phyloP scores from a whole-genome alignment of 2,888 invertebrate genomes.

The Myathropa florea region DNA sequence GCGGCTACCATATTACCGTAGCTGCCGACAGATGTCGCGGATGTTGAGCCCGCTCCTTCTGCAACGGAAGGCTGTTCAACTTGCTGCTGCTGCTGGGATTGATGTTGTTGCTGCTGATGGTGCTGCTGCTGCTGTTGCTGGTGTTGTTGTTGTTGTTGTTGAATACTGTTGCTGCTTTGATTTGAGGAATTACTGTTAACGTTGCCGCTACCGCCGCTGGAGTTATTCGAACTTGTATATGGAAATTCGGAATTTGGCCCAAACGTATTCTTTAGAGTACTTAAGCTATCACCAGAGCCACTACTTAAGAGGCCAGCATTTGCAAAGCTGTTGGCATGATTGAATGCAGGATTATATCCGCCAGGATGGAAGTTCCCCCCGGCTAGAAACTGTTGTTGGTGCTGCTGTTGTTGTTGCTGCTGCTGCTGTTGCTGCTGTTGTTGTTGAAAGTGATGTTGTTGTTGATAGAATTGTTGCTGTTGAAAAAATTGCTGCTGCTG shows the following conservation, averaged over 20 bases:
- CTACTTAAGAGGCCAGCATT: slow-evolving; percentile 48
- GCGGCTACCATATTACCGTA: slow-evolving; percentile 79
- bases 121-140: slow-evolving; percentile 41
- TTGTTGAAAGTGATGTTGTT: slow-evolving; percentile 75
- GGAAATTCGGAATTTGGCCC: slow-evolving; percentile 80
- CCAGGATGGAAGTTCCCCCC: slow-evolving; percentile 67
- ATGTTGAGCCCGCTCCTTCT: slow-evolving; percentile 69
- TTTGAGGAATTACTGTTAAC: slow-evolving; percentile 58
- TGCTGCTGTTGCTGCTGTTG: slow-evolving; percentile 68
- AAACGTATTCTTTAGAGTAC: slow-evolving; percentile 79
- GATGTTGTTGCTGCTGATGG: slow-evolving; percentile 61
- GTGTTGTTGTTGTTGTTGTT: slow-evolving; percentile 42
- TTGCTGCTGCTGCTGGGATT: slow-evolving; percentile 69
- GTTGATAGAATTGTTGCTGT: slow-evolving; percentile 74
- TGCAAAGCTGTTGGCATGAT: slow-evolving; percentile 53
- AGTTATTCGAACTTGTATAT: slow-evolving; percentile 50
- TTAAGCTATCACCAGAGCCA: slow-evolving; percentile 77
- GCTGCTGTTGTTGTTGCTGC: slow-evolving; percentile 71
- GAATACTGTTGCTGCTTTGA: slow-evolving; percentile 56
- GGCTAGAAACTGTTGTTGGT: slow-evolving; percentile 73
- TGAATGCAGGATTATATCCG: slow-evolving; percentile 59
- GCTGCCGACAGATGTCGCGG: slow-evolving; percentile 66
- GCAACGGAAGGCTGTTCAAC: slow-evolving; percentile 60
- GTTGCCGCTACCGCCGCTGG: slow-evolving; percentile 59
- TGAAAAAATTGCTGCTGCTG: slow-evolving; percentile 73